Evolutionary conservation across 2,888 invertebrate species (phyloP).

Genomic region (Caenorhabditis sp.): DNA sequence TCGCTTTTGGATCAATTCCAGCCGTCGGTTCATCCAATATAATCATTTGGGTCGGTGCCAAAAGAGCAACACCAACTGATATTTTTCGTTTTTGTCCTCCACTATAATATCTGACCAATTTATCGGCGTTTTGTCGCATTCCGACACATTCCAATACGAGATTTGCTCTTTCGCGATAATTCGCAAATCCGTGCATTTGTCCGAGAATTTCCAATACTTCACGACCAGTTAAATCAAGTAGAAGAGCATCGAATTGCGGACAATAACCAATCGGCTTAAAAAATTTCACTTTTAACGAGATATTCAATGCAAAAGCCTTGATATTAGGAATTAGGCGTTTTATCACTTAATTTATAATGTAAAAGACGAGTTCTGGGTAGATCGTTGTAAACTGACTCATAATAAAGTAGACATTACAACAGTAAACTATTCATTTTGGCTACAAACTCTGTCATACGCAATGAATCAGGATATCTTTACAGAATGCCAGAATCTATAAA

Average conservation of each 20-base stretch:
- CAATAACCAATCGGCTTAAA: slow-evolving; percentile 64
- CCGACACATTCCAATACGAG: slow-evolving; percentile 57
- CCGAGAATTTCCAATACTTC: slow-evolving; percentile 60
- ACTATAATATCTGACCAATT: slow-evolving; percentile 56
- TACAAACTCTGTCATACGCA: no score
- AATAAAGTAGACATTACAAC: no score
- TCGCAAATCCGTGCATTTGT: slow-evolving; percentile 45
- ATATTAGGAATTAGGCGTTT: no score
- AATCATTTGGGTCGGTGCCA: slow-evolving; percentile 79
- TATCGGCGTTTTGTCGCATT: slow-evolving; percentile 60
- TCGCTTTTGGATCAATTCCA: slow-evolving; percentile 77
- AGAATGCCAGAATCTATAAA: no score
- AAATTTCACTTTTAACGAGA: not conserved
- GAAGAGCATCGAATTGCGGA: slow-evolving; percentile 68
- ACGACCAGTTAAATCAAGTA: slow-evolving; percentile 64
- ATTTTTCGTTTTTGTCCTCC: slow-evolving; percentile 85
- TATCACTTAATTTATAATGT: no score
- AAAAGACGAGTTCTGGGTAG: no score
- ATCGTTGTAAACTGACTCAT: no score
- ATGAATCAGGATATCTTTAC: no score
- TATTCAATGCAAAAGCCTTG: no score
- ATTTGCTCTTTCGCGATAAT: slow-evolving; percentile 44
- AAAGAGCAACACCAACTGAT: slow-evolving; percentile 82
- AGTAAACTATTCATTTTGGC: no score
- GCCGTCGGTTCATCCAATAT: slow-evolving; percentile 74